Evolutionary conservation across 35 echinoderm and acorn worm species (phyloP), one percentile per base, ranked within the genome.

Genomic region (Heliocidaris erythrogramma): DNA sequence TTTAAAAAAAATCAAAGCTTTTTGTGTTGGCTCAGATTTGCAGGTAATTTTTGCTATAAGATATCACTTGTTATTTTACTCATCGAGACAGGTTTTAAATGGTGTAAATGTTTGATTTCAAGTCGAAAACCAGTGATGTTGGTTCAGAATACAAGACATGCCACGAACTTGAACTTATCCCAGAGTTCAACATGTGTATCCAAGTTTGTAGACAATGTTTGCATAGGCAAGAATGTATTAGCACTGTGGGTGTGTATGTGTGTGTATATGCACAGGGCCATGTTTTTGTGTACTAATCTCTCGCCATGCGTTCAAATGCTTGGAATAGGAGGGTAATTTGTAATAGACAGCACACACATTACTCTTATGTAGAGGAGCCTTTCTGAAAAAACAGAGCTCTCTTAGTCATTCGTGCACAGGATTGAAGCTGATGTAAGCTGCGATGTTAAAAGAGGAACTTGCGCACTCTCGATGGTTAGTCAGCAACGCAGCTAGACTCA

Each of bases 171-270:
- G 65, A 78, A 78, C 65, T 78, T 24, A 78, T 21, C 18, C 1
- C 21, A 78, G 65, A 78, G 65, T 78, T 78, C 65, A 78, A 78
- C 21, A 78, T 78, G 65, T 78, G 65, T 78, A 78, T 78, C 65
- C 65, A n/a, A 78, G 27, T 78, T 78, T 78, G 14, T 78, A 78
- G 65, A 78, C 65, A 78, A 78, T 78, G 65, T 78, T 78, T 78
- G 65, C 21, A 78, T 78, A 78, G 65, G 65, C 65, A 78, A 78
- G 65, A 78, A 78, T 78, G 65, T 78, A 78, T 78, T 78, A 78
- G 65, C 65, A 78, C 65, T 27, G 65, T 78, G 65, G 65, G 65
- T 78, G 65, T 78, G 65, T 69, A 17, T 69, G 60, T 78, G 65
- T 78, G 27, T 78, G 10, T 56, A 56, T 10, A 56, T 6, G 27